phyloP scores from a whole-genome alignment of 1,140 invertebrate species.

The Archivesica marissinica region DNA sequence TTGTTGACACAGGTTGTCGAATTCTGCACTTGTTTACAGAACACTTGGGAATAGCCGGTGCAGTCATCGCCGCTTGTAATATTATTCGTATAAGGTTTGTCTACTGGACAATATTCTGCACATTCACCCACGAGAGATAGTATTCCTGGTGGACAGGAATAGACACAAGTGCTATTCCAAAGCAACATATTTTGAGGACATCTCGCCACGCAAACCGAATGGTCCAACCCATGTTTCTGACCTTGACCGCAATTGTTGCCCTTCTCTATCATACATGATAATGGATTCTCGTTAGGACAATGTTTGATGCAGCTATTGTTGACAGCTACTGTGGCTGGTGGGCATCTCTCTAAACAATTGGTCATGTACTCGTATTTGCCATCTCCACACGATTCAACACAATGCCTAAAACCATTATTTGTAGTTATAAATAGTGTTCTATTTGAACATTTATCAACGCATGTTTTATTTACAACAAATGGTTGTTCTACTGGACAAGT shows the following conservation, averaged over 20 bases:
- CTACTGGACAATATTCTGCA: not conserved
- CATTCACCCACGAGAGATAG: not conserved
- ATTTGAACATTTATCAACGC: not conserved
- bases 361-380: not conserved
- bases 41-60: too few species aligned
- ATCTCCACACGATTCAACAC: not conserved
- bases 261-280: not conserved
- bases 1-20: not conserved
- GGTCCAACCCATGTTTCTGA: not conserved
- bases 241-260: not conserved
- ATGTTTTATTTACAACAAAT: not conserved
- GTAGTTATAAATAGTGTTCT: not conserved
- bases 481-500: not conserved
- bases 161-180: not conserved
- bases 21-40: not conserved
- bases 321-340: not conserved
- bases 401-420: not conserved
- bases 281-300: not conserved
- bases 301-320: not conserved
- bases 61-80: not conserved
- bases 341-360: not conserved
- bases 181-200: not conserved
- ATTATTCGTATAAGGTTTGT: not conserved
- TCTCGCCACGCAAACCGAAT: not conserved
- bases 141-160: not conserved